Conservation (phyloP, 1,140 invertebrate species). For the Neodiprion fabricii region DNA sequence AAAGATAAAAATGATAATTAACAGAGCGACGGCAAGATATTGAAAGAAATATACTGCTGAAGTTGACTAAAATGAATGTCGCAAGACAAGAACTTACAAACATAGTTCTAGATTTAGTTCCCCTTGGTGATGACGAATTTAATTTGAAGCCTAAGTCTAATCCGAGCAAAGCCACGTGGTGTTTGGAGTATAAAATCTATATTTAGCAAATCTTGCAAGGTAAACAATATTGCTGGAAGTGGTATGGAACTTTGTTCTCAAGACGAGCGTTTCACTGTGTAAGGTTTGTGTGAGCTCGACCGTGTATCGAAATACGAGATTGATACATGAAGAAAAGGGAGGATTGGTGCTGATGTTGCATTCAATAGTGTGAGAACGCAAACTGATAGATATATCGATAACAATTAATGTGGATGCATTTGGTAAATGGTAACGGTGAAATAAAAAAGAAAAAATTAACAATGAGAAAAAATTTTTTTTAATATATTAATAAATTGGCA, state of each 20-base stretch:
- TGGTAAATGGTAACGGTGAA: too few species aligned
- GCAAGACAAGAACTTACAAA: neutral
- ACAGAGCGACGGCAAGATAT: neutral
- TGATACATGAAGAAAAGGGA: too few species aligned
- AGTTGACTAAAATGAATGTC: neutral
- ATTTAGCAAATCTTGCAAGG: neutral
- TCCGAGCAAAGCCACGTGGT: neutral
- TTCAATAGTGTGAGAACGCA: too few species aligned
- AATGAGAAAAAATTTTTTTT: neutral
- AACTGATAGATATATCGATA: too few species aligned
- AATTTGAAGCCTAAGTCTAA: neutral
- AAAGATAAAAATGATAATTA: neutral
- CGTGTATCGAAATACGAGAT: too few species aligned
- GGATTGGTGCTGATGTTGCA: too few species aligned
- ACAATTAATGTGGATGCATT: too few species aligned
- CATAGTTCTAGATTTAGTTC: neutral
- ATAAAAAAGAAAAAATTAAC: neutral
- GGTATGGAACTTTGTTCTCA: too few species aligned
- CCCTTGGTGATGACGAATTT: neutral
- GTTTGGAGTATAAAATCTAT: neutral
- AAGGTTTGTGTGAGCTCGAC: too few species aligned
- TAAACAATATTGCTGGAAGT: neutral
- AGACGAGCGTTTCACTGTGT: too few species aligned
- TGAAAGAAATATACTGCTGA: too few species aligned
- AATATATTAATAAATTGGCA: constrained; percentile 32